phyloP scores from a whole-genome alignment of 2,797 vertebrate genomes.

The Sphenodon punctatus region DNA sequence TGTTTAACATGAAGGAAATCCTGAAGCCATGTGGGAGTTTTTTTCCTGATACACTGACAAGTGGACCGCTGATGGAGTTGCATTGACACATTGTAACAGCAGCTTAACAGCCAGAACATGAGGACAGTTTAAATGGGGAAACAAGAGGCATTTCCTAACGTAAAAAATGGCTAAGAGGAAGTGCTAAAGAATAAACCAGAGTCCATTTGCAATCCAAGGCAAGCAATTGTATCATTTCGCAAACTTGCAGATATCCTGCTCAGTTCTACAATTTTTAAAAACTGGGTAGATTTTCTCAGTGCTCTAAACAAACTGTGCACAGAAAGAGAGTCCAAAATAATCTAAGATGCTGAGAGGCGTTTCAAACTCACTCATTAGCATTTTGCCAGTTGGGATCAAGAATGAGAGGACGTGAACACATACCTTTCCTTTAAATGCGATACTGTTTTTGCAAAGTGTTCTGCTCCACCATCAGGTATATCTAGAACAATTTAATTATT shows the following conservation, averaged over 20 bases:
- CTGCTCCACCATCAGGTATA: conserved; percentile 90
- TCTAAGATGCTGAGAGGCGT: too few species aligned
- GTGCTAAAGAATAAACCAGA: neutral
- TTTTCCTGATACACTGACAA: too few species aligned
- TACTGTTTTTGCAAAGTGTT: conserved; percentile 92
- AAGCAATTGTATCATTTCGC: neutral
- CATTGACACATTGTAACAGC: accelerated
- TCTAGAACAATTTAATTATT: conserved; percentile 76
- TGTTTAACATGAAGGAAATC: neutral
- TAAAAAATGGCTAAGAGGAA: neutral
- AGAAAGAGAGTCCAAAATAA: too few species aligned
- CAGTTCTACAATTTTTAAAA: neutral
- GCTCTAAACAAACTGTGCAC: too few species aligned
- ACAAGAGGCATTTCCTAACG: neutral
- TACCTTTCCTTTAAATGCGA: conserved; percentile 90
- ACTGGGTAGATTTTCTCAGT: neutral
- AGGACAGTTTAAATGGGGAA: neutral
- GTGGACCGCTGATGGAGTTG: too few species aligned
- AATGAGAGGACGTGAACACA: neutral
- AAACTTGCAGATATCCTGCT: neutral
- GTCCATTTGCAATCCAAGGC: neutral
- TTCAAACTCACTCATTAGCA: too few species aligned
- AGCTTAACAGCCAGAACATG: accelerated
- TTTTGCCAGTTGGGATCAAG: too few species aligned
- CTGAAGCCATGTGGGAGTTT: accelerated